These are phyloP conservation scores for Gymnothorax reevesii DNA, from an alignment of 2,797 vertebrate genomes.

Conservation along the genomic window DNA sequence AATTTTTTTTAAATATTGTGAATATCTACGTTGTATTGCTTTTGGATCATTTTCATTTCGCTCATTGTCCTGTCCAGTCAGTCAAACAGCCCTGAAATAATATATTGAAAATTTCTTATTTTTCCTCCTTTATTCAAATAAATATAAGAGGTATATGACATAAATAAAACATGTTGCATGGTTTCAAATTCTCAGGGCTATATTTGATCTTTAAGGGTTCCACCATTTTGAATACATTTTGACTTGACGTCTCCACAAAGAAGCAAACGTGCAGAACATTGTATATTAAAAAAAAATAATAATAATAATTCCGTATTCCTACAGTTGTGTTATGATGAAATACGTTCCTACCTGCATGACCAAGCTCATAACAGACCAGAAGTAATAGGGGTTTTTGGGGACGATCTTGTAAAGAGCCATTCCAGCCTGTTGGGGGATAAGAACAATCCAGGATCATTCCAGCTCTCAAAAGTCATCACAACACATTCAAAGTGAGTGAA, in stretches of 20 bases:
- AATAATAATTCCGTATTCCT: too few species aligned
- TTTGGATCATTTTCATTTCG: too few species aligned
- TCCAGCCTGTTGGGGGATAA: constrained; percentile 78
- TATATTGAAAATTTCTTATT: too few species aligned
- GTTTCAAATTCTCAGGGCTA: neutral
- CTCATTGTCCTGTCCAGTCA: too few species aligned
- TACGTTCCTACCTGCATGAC: constrained; percentile 90
- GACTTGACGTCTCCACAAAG: neutral
- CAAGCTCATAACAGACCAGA: constrained; percentile 99
- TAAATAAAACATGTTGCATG: neutral
- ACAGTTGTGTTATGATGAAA: neutral
- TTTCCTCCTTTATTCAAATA: too few species aligned
- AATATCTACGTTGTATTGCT: too few species aligned
- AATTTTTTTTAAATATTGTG: too few species aligned
- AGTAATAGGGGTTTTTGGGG: constrained; percentile 98
- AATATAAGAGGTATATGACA: too few species aligned
- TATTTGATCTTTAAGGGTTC: neutral
- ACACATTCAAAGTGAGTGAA: neutral
- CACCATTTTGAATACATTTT: neutral
- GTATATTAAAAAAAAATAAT: neutral
- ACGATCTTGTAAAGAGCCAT: constrained; percentile 99
- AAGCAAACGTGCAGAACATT: neutral
- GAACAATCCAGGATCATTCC: neutral
- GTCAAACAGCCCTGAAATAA: too few species aligned
- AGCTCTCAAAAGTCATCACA: neutral